These are phyloP conservation scores for Orbicella faveolata DNA, from an alignment of 64 coral and sea anemone species.

Conservation along the genomic window DNA sequence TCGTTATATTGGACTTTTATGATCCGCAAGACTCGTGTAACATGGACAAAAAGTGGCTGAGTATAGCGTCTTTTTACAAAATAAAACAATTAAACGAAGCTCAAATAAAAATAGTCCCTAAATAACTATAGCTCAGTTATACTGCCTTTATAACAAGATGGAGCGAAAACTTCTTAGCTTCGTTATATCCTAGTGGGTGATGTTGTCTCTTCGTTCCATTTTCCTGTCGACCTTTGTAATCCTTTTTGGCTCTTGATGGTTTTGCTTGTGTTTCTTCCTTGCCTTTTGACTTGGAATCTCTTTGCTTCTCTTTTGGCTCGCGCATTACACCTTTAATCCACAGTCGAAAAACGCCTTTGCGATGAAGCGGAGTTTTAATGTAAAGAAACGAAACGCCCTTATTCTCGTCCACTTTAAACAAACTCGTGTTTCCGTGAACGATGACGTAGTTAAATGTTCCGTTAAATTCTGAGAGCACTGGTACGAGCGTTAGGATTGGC, in stretches of 20 bases:
- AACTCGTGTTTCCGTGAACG: constrained; percentile 40
- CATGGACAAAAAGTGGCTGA: not conserved
- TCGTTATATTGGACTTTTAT: no score
- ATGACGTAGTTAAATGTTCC: constrained; percentile 80
- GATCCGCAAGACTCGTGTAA: not conserved
- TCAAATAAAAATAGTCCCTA: not conserved
- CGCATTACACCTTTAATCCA: constrained; percentile 50
- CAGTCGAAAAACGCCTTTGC: constrained; percentile 33
- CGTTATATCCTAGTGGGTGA: constrained; percentile 36
- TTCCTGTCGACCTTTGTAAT: not conserved
- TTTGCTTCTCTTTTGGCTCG: not conserved
- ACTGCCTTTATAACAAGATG: constrained; percentile 66
- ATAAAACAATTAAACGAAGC: not conserved
- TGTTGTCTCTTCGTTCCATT: constrained; percentile 20
- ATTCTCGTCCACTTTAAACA: constrained; percentile 64
- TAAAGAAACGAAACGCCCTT: constrained; percentile 48
- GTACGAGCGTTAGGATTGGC: constrained; percentile 78
- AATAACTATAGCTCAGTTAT: constrained; percentile 12
- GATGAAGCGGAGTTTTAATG: constrained; percentile 40
- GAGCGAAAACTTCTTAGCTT: constrained; percentile 76
- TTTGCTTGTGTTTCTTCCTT: constrained; percentile 31
- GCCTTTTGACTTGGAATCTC: not conserved
- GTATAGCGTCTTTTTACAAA: not conserved
- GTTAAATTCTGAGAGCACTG: constrained; percentile 75
- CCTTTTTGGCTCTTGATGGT: not conserved